Conservation (phyloP, 2,113 vertebrate genomes). For the Erinaceus europaeus region DNA sequence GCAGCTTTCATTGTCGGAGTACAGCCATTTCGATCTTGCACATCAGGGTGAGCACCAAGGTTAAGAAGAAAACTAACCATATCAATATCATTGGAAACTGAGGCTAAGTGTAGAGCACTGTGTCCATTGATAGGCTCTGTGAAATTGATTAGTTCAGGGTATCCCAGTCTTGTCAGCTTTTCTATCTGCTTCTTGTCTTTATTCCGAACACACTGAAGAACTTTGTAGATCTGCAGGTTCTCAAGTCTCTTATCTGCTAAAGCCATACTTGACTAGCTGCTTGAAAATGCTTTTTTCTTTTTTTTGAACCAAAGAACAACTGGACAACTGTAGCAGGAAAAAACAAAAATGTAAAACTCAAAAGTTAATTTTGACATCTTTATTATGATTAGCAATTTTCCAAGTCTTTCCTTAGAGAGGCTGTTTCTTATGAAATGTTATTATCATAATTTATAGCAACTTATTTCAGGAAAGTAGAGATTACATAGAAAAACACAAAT, state of each 20-base stretch:
- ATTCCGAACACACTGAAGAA: constrained; percentile 88
- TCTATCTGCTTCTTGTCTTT: constrained; percentile 86
- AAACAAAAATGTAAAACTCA: neutral
- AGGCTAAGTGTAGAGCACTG: constrained; percentile 88
- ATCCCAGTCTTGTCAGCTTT: constrained; percentile 86
- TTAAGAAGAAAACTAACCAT: constrained; percentile 89
- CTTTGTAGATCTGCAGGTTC: constrained; percentile 90
- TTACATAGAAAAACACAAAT: neutral
- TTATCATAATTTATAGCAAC: neutral
- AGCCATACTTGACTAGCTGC: constrained; percentile 72
- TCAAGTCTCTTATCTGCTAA: constrained; percentile 83
- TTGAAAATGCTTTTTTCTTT: constrained; percentile 54
- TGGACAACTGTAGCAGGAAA: neutral
- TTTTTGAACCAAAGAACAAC: constrained; percentile 64
- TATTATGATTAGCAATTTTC: neutral
- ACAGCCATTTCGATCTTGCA: constrained; percentile 87
- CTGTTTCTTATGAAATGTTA: neutral
- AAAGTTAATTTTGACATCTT: constrained; percentile 6
- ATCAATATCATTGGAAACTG: constrained; percentile 84
- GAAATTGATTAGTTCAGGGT: constrained; percentile 89
- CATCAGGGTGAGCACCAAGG: constrained; percentile 85
- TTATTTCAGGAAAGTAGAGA: constrained; percentile 18
- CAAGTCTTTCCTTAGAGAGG: neutral
- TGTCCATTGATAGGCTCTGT: constrained; percentile 87
- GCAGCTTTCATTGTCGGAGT: constrained; percentile 92